Conservation (phyloP, 1,140 invertebrate genomes). For the Drosophila tsacasi region DNA sequence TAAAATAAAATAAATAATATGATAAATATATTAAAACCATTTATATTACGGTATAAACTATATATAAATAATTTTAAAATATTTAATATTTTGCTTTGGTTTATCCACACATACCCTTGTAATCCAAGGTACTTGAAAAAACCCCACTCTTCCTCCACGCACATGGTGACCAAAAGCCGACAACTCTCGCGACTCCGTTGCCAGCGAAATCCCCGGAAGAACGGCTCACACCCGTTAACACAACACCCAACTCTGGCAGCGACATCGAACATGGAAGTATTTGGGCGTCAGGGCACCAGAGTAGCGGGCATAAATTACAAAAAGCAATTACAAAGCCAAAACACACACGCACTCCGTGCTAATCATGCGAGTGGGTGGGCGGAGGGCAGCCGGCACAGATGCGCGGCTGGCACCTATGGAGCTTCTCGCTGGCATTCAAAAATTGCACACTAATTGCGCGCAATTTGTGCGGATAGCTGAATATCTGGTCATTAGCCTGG, state of each 20-base stretch:
- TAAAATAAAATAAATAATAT: not conserved
- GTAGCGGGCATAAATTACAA: slow-evolving; percentile 76
- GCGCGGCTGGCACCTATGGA: slow-evolving; percentile 63
- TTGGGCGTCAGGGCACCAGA: not conserved
- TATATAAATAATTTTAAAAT: not conserved
- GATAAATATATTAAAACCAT: no score
- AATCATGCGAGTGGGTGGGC: slow-evolving; percentile 55
- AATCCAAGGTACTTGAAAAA: not conserved
- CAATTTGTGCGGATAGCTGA: slow-evolving; percentile 66
- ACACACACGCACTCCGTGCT: slow-evolving; percentile 60
- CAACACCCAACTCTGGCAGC: slow-evolving; percentile 11
- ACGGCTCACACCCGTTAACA: slow-evolving; percentile 6
- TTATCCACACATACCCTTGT: not conserved
- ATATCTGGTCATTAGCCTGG: slow-evolving; percentile 67
- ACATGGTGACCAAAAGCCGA: slow-evolving; percentile 72
- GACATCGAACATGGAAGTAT: slow-evolving; percentile 30
- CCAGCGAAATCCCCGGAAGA: slow-evolving; percentile 25
- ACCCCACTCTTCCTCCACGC: slow-evolving; percentile 5
- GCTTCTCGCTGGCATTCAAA: slow-evolving; percentile 54
- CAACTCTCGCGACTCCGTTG: slow-evolving; percentile 56
- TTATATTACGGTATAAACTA: no score
- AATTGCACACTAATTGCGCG: slow-evolving; percentile 80
- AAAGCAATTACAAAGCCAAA: slow-evolving; percentile 81
- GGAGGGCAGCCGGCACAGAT: slow-evolving; percentile 52
- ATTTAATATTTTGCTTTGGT: no score